phyloP scores from a whole-genome alignment of 2,113 vertebrate genomes.

The Ciconia boyciana region DNA sequence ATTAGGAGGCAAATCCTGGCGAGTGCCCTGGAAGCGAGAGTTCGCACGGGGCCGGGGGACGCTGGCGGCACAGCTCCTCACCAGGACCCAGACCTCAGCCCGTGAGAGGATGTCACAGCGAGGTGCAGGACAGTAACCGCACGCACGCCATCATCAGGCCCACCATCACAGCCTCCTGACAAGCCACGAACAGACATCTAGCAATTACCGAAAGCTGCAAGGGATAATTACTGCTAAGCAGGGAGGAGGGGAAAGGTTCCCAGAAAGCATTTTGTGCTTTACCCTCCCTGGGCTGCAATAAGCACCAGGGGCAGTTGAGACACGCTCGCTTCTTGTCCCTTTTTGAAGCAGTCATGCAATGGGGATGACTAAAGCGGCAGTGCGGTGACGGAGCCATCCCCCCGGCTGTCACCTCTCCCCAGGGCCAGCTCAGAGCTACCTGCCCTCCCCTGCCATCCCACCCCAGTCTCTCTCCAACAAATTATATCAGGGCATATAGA shows the following conservation, averaged over 20 bases:
- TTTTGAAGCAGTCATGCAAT: not conserved
- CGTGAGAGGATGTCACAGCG: not conserved
- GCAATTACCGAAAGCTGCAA: not conserved
- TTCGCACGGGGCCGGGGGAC: not conserved
- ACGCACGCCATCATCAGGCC: fast-evolving
- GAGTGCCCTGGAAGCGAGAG: not conserved
- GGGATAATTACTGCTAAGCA: not conserved
- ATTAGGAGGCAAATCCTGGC: not conserved
- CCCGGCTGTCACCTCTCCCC: not conserved
- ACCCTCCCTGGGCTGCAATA: not conserved
- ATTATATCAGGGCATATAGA: fast-evolving
- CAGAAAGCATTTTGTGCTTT: not conserved
- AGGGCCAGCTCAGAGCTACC: not conserved
- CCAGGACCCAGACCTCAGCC: not conserved
- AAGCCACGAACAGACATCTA: not conserved
- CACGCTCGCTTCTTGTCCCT: not conserved
- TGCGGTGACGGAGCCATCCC: fast-evolving
- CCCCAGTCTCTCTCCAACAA: not conserved
- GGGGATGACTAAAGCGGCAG: not conserved
- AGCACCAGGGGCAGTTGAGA: not conserved
- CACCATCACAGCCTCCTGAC: not conserved
- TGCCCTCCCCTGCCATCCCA: not conserved
- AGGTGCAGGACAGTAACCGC: not conserved
- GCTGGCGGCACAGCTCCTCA: not conserved
- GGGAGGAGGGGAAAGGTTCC: not conserved